Conservation (phyloP, 2,797 vertebrate genomes). For the Serranus cabrilla region DNA sequence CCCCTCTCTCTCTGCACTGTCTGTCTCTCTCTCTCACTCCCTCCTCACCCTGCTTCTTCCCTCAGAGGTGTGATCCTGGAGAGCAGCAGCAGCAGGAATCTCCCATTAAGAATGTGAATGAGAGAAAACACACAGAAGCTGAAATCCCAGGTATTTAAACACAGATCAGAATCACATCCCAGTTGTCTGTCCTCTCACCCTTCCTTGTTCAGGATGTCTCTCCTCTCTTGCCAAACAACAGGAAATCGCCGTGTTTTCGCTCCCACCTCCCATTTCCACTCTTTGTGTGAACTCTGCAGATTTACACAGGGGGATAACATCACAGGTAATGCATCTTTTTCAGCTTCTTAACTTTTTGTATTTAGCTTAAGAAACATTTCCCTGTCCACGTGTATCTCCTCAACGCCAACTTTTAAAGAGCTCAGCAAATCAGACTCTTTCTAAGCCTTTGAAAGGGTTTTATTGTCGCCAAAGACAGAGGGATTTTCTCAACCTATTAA, state of each 20-base stretch:
- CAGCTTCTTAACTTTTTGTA: not conserved
- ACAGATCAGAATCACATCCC: constrained; percentile 30
- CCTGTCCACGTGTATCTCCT: not conserved
- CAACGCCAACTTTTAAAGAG: not conserved
- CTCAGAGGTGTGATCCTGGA: constrained; percentile 39
- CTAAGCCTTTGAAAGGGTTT: not conserved
- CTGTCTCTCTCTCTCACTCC: constrained; percentile 33
- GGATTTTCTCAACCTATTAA: not conserved
- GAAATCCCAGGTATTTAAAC: constrained; percentile 7
- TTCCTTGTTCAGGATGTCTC: constrained; percentile 21
- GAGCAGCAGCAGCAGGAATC: constrained; percentile 42
- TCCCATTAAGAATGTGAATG: constrained; percentile 47
- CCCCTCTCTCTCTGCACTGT: constrained; percentile 25
- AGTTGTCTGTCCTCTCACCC: constrained; percentile 10
- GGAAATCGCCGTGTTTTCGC: constrained; percentile 75
- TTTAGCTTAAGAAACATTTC: not conserved
- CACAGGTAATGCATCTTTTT: constrained; percentile 4
- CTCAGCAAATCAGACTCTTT: not conserved
- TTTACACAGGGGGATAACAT: constrained; percentile 28
- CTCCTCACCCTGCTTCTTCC: constrained; percentile 34
- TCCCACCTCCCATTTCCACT: constrained; percentile 81
- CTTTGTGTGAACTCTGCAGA: constrained; percentile 71
- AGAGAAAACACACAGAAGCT: constrained; percentile 10
- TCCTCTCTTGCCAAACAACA: constrained; percentile 71
- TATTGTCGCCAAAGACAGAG: not conserved